Evolutionary conservation across 2,797 vertebrate genomes (phyloP).

Genomic region (Fringilla coelebs): DNA sequence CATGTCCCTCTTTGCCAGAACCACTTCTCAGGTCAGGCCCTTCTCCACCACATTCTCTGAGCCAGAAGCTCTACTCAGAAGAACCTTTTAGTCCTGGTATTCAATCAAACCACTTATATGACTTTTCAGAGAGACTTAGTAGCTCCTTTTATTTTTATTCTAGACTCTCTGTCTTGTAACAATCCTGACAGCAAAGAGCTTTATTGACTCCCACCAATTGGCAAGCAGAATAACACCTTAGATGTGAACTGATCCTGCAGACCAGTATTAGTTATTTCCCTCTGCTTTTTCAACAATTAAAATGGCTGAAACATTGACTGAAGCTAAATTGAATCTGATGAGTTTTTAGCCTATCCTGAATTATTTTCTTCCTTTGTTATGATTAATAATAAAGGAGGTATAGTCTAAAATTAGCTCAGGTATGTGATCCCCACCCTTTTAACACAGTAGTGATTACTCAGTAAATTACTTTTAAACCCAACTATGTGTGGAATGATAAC

Average conservation of each 20-base stretch:
- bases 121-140: not conserved
- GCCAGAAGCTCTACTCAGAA: not conserved
- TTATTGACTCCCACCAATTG: not conserved
- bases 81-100: not conserved
- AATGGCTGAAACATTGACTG: not conserved
- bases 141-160: not conserved
- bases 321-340: not conserved
- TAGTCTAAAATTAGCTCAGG: not conserved
- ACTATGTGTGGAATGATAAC: not conserved
- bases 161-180: not conserved
- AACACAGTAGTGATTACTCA: not conserved
- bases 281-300: not conserved
- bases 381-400: not conserved
- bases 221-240: not conserved
- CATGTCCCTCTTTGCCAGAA: not conserved
- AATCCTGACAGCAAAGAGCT: not conserved
- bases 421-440: not conserved
- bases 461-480: not conserved
- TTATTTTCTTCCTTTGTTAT: not conserved
- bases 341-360: not conserved
- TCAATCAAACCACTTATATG: not conserved
- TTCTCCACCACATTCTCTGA: not conserved
- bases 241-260: not conserved
- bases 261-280: not conserved
- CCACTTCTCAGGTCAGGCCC: not conserved